Percentiles rank a stretch among this genome's conserved stretches.
Conservation (phyloP, 2,113 vertebrate species). For the Monarcha castaneiventris region DNA sequence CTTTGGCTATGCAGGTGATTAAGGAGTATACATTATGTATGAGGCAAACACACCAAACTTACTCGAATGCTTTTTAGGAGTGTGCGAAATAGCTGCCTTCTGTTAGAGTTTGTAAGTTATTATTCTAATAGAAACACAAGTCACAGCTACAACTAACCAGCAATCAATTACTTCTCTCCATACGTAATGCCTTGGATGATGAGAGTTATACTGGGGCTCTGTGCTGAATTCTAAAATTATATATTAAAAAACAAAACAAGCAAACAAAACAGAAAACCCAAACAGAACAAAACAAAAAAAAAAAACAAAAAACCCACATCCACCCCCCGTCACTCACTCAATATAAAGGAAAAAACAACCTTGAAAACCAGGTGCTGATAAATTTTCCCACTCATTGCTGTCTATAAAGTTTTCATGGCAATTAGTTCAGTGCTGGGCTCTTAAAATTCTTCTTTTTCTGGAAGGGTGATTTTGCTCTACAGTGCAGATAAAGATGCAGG, state of each 20-base stretch:
- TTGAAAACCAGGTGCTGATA: neutral
- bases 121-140: slow-evolving; percentile 52
- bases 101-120: slow-evolving; percentile 4
- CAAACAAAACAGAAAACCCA: neutral
- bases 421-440: neutral
- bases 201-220: neutral
- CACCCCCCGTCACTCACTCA: rapidly evolving
- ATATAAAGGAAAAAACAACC: neutral
- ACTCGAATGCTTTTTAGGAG: slow-evolving; percentile 47
- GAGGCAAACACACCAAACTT: slow-evolving; percentile 63
- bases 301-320: neutral
- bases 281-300: neutral
- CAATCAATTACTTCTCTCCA: slow-evolving; percentile 45
- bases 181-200: neutral
- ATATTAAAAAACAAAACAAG: neutral
- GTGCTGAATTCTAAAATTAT: slow-evolving; percentile 5
- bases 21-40: slow-evolving; percentile 74
- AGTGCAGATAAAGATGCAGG: neutral
- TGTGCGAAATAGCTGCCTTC: slow-evolving; percentile 55
- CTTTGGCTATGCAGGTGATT: slow-evolving; percentile 70
- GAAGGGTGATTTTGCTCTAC: neutral
- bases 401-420: neutral
- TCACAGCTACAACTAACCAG: slow-evolving; percentile 47
- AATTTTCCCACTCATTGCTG: neutral
- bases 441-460: neutral